These are phyloP conservation scores for Toxotes chatareus DNA, from an alignment of 2,113 vertebrate species.

Conservation along the genomic window DNA sequence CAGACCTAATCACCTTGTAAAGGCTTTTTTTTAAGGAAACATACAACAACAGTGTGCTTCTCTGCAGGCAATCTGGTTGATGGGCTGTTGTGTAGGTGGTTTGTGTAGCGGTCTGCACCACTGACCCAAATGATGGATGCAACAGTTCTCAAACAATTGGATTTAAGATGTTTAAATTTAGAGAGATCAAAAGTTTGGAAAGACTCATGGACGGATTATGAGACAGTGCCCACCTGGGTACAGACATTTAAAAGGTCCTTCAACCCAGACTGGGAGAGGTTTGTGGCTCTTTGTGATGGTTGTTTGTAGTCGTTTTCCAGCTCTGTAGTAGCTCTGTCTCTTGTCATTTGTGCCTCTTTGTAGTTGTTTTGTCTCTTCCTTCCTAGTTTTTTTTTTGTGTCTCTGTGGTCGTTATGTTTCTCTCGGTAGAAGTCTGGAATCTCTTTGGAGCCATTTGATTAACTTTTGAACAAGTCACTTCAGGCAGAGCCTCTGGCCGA, in stretches of 20 bases:
- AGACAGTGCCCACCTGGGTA: background rate
- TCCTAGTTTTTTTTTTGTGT: background rate
- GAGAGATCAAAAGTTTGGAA: background rate
- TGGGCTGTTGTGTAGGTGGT: conserved; percentile 1
- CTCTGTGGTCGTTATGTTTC: background rate
- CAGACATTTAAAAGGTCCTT: background rate
- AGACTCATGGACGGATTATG: background rate
- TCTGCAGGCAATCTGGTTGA: conserved; percentile 31
- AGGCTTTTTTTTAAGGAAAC: conserved; percentile 31
- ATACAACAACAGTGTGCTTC: background rate
- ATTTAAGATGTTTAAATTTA: conserved; percentile 3
- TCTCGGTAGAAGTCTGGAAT: background rate
- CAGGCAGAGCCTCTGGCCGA: background rate
- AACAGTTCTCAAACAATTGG: background rate
- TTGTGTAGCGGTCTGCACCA: conserved; percentile 26
- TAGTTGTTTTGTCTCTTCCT: too few relatives aligned
- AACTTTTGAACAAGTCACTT: conserved; percentile 1
- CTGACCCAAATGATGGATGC: conserved; percentile 35
- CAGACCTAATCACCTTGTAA: conserved; percentile 59
- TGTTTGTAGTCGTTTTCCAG: background rate
- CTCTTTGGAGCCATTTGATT: background rate
- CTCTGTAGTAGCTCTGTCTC: background rate
- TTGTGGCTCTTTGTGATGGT: background rate
- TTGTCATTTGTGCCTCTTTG: background rate
- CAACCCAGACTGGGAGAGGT: background rate